Evolutionary conservation across 2,113 vertebrate species (phyloP), one percentile per base, ranked within the genome.

Genomic region (Cyprinodon tularosa): DNA sequence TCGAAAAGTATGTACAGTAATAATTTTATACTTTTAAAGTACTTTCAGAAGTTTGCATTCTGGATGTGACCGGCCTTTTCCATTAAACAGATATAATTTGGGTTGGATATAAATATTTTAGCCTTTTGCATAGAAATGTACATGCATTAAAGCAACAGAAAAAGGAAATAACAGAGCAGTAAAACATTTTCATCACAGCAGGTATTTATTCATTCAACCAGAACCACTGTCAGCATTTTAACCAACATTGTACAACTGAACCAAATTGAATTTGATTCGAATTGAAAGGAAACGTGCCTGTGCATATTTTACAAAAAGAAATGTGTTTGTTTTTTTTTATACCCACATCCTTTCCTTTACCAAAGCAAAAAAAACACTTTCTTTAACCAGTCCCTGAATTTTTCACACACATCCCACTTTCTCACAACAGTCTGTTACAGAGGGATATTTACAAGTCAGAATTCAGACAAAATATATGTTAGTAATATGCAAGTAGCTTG

Each of bases 191-290:
- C 20, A 66, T 29, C 61, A 86, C 48, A 77, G 39, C 66, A 76
- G 77, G 42, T 8, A 22, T 90, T 90, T 90, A 91, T 91, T 92
- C 5, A 91, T 91, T 92, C 4, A 83, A 74, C n/a, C 66, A 83
- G 67, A 74, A 69, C 10, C 70, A 71, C 60, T 37, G 15, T 44
- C 57, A 77, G 69, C 71, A 36, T 80, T 62, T 71, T 44, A 74
- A 68, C 63, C n/a, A 65, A 57, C 50, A 57, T 62, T 13, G 20
- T 0, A 12, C 36, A 61, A 39, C 57, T n/a, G 44, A 82, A 66
- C 39, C 64, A 29, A 29, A 29, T 29, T 29, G 29, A 29, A 29
- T 29, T 29, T 29, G 29, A 1, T 29, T 29, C 29, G 29, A 29
- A 29, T 29, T 29, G 29, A 29, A 29, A 29, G 29, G 29, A 29